phyloP scores from a whole-genome alignment of 1,140 invertebrate species.

The Aphidius ervi region DNA sequence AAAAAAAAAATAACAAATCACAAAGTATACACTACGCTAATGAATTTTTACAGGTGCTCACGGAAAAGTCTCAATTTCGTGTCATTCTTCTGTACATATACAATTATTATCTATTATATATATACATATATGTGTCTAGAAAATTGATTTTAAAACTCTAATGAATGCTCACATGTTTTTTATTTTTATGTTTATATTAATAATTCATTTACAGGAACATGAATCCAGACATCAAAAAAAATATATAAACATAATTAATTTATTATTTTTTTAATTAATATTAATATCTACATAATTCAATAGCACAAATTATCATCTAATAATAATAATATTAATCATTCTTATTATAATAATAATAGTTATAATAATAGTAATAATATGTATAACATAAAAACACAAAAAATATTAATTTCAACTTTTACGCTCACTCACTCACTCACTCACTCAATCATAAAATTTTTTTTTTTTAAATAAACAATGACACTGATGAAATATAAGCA shows the following conservation, averaged over 20 bases:
- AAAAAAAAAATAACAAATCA: too few species aligned
- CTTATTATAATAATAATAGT: too few species aligned
- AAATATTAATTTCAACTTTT: constrained; percentile 25
- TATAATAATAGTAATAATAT: too few species aligned
- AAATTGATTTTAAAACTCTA: constrained; percentile 27
- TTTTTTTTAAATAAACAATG: constrained; percentile 5
- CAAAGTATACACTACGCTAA: background rate
- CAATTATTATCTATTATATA: constrained; percentile 14
- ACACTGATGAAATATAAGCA: constrained; percentile 22
- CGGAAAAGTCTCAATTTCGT: constrained; percentile 3
- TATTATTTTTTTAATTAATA: background rate
- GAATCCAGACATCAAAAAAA: constrained; percentile 47
- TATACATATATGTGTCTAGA: constrained; percentile 7
- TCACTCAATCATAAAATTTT: constrained; percentile 44
- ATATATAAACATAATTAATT: constrained; percentile 10
- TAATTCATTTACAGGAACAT: constrained; percentile 54
- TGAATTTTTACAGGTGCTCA: constrained; percentile 22
- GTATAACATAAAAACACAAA: constrained; percentile 20
- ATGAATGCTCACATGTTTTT: constrained; percentile 47
- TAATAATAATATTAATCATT: constrained; percentile 11
- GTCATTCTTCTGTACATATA: constrained; percentile 12
- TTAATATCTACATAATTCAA: too few species aligned
- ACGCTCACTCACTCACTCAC: constrained; percentile 18
- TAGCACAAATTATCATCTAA: constrained; percentile 29
- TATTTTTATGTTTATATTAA: constrained; percentile 43